Evolutionary conservation across 2,113 vertebrate genomes (phyloP), one percentile per base, ranked within the genome.

Genomic region (Litocranius walleri): DNA sequence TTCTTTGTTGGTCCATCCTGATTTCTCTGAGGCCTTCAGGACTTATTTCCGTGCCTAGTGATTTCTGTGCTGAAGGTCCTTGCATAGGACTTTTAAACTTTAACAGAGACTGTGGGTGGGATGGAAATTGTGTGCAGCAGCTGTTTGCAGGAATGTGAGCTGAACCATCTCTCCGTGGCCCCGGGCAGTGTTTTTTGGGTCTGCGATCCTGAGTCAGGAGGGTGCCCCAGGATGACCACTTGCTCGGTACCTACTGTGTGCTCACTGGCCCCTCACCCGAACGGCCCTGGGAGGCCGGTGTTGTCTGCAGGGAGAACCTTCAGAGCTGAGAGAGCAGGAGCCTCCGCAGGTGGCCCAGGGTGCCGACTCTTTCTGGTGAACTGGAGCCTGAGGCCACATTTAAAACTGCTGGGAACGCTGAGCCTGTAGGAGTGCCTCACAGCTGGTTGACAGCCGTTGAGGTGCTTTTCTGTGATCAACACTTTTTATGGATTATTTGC

Each of bases 51-150:
- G 1, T 88, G 83, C 59, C 54, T 62, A 45, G 25, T 82, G 19
- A 54, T 91, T 96, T 88, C 21, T 82, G 50, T n/a, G 56, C 56
- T 4, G 5, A 82, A 94, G 54, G 93, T 90, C 71, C 84, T 62
- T 33, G 56, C 5, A 4, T 33, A 90, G 82, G 90, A 84, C 48
- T 85, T 97, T 93, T 95, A 92, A 97, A 94, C 90, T 91, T 93
- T 96, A 95, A 92, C 95, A 52, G 91, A 93, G 61, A 14, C 45
- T 77, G 36, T 87, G 71, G 27, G 30, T 85, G 17, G 89, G 59
- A 86, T n/a, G 43, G 82, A 57, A 48, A 64, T 1, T 23, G 77
- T 43, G 67, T 48, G 59, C 71, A 91, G 80, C 21, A 48, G 43
- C 29, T 0, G 1, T 62, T 52, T 33, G 50, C 25, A 36, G 84